Evolutionary conservation across 2,888 invertebrate species (phyloP).

Genomic region (Noctua pronuba): DNA sequence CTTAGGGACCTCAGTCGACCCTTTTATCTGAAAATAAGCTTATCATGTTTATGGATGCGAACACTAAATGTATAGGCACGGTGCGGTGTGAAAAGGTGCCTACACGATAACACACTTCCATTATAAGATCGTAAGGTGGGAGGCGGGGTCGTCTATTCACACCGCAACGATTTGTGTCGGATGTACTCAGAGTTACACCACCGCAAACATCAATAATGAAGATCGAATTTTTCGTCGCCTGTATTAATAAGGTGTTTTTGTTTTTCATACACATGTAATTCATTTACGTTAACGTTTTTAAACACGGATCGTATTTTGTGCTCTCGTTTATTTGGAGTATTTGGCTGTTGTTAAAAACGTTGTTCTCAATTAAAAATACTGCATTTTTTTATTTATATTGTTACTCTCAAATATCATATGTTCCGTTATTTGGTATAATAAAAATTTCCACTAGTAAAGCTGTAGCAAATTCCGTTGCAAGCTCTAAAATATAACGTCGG

Average conservation of each 20-base stretch:
- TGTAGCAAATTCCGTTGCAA: slow-evolving; percentile 17
- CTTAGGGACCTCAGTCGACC: slow-evolving; percentile 85
- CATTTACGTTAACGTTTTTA: slow-evolving; percentile 35
- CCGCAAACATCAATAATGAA: slow-evolving; percentile 60
- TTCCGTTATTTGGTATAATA: slow-evolving; percentile 3
- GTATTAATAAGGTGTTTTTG: slow-evolving; percentile 35
- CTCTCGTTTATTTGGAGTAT: slow-evolving; percentile 5
- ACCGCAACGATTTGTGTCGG: slow-evolving; percentile 67
- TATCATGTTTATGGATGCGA: slow-evolving; percentile 87
- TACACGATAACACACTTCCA: slow-evolving; percentile 81
- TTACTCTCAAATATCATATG: slow-evolving; percentile 8
- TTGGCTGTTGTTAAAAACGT: slow-evolving; percentile 3
- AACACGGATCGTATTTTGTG: slow-evolving; percentile 15
- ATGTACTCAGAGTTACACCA: slow-evolving; percentile 58
- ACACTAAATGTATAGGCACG: slow-evolving; percentile 81
- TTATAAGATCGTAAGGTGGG: slow-evolving; percentile 76
- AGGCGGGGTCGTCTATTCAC: slow-evolving; percentile 72
- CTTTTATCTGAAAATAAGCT: slow-evolving; percentile 89
- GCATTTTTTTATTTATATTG: slow-evolving; percentile 5
- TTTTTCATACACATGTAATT: slow-evolving; percentile 32
- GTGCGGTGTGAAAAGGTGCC: slow-evolving; percentile 78
- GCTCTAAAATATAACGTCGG: slow-evolving; percentile 23
- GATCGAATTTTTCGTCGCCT: slow-evolving; percentile 51
- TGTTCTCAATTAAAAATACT: slow-evolving; percentile 27
- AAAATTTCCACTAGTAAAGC: slow-evolving; percentile 3